These are phyloP conservation scores for Orestias chungarensis DNA, from an alignment of 2,797 vertebrate species.

Conservation along the genomic window DNA sequence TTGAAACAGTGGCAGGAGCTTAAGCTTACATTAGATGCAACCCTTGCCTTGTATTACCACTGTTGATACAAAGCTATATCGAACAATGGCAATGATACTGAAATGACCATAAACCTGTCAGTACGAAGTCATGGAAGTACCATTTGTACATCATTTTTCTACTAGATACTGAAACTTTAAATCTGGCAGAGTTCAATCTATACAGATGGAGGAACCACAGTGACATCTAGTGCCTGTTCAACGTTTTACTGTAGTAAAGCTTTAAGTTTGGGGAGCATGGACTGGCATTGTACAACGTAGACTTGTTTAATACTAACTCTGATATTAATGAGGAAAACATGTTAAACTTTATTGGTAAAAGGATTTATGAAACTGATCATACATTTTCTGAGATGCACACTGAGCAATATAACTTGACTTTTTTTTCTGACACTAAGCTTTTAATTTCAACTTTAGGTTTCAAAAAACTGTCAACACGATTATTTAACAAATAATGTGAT, in stretches of 20 bases:
- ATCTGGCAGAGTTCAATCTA: neutral
- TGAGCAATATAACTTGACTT: neutral
- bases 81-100: neutral
- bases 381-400: neutral
- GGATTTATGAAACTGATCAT: neutral
- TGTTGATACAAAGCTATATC: neutral
- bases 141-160: neutral
- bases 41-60: neutral
- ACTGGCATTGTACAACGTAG: neutral
- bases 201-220: constrained; percentile 39
- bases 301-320: too few relatives aligned
- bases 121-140: neutral
- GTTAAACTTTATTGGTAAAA: neutral
- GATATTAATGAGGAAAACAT: too few relatives aligned
- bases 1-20: neutral
- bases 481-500: too few relatives aligned
- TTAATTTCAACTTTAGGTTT: too few relatives aligned
- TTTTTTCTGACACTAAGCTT: too few relatives aligned
- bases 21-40: constrained; percentile 2
- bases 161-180: neutral
- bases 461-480: too few relatives aligned
- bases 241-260: neutral
- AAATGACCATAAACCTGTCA: neutral
- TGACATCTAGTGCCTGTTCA: constrained; percentile 59
- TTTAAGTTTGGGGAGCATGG: neutral